Evolutionary conservation across 1,140 invertebrate species (phyloP).

Genomic region (Amyelois transitella): DNA sequence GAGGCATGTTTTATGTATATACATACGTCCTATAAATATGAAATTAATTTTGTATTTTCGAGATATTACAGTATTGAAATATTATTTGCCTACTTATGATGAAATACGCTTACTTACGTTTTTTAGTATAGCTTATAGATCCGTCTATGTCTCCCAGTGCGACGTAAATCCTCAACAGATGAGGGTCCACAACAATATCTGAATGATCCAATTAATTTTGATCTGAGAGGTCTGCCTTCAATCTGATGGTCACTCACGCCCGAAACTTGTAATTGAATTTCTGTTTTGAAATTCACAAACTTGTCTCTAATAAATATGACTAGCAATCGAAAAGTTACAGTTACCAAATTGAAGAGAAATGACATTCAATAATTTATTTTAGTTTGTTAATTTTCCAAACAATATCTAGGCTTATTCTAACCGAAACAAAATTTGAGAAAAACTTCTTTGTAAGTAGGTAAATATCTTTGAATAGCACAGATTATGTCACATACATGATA

Average conservation of each 20-base stretch:
- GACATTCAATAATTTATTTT: neutral
- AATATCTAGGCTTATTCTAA: too few species aligned
- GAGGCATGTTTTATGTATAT: too few species aligned
- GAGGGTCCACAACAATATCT: constrained; percentile 66
- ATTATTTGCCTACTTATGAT: too few species aligned
- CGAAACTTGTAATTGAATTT: constrained; percentile 72
- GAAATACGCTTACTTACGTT: too few species aligned
- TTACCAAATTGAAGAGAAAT: neutral
- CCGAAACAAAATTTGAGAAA: too few species aligned
- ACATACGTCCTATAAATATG: too few species aligned
- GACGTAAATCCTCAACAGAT: constrained; percentile 64
- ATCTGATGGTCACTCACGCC: constrained; percentile 71
- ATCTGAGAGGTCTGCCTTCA: constrained; percentile 60
- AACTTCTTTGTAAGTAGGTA: too few species aligned
- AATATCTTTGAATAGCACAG: too few species aligned
- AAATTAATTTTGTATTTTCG: too few species aligned
- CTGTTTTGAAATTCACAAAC: constrained; percentile 54
- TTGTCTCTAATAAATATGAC: constrained; percentile 15
- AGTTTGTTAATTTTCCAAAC: neutral
- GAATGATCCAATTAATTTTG: constrained; percentile 70
- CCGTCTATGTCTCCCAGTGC: constrained; percentile 24
- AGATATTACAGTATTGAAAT: too few species aligned
- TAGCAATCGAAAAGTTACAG: neutral
- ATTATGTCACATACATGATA: too few species aligned
- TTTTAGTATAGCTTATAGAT: neutral